phyloP scores from a whole-genome alignment of 1,140 invertebrate genomes.

The Argopecten irradians region DNA sequence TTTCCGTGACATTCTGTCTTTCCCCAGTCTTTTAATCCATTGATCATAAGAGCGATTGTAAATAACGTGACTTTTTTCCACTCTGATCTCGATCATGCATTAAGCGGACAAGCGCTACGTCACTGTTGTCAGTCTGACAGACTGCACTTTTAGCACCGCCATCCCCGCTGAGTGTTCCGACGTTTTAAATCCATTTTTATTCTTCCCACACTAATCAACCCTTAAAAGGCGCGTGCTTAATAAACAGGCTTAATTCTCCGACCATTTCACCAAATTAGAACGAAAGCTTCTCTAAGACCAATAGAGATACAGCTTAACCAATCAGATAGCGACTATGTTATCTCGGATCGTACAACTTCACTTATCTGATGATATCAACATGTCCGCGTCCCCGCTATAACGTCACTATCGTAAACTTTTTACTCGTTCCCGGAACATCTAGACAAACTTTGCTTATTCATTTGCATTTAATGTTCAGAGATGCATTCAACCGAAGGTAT shows the following conservation, averaged over 20 bases:
- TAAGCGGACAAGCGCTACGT: not conserved
- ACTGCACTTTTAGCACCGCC: not conserved
- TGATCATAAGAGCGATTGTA: no score
- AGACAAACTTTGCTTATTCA: slow-evolving; percentile 13
- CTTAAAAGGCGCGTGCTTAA: not conserved
- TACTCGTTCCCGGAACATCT: not conserved
- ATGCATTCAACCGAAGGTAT: not conserved
- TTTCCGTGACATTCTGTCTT: no score
- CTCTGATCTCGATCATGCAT: not conserved
- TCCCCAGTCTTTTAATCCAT: no score
- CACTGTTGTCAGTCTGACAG: not conserved
- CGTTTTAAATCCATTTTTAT: not conserved
- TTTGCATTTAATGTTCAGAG: slow-evolving; percentile 10
- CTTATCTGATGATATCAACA: slow-evolving; percentile 1
- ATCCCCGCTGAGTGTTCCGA: not conserved
- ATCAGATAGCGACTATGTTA: not conserved
- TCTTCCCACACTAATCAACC: not conserved
- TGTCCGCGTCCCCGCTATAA: not conserved
- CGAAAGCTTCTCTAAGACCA: not conserved
- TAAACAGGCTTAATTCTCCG: slow-evolving; percentile 1
- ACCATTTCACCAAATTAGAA: slow-evolving; percentile 1
- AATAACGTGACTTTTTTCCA: not conserved
- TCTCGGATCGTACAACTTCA: not conserved
- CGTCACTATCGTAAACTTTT: not conserved
- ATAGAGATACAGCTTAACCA: not conserved